These are phyloP conservation scores for Bilobella aurantiaca DNA, from an alignment of 1,140 invertebrate species.

Conservation along the genomic window DNA sequence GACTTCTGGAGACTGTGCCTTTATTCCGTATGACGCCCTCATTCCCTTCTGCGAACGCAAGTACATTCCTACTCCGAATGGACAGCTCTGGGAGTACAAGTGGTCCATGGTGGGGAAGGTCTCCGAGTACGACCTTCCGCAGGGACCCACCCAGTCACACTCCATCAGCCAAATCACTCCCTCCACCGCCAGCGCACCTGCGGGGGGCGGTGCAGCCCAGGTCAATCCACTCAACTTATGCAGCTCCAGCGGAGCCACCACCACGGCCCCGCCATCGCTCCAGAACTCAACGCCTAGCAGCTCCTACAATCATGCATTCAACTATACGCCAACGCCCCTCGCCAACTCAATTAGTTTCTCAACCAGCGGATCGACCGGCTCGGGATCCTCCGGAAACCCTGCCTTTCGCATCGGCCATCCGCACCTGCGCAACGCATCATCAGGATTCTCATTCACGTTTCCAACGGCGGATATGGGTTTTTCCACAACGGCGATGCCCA, in stretches of 20 bases:
- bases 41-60: not conserved
- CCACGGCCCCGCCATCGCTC: not conserved
- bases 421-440: too few species aligned
- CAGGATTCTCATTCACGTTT: not conserved
- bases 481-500: not conserved
- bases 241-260: not conserved
- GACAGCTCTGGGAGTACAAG: not conserved
- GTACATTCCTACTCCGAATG: not conserved
- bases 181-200: not conserved
- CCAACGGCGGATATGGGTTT: not conserved
- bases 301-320: not conserved
- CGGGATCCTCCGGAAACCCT: too few species aligned
- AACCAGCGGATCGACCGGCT: too few species aligned
- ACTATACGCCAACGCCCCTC: not conserved
- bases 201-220: too few species aligned
- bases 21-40: not conserved
- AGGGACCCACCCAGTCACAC: not conserved
- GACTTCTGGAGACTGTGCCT: not conserved
- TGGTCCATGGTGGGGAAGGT: not conserved
- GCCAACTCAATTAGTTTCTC: not conserved
- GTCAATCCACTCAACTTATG: conserved; percentile 3
- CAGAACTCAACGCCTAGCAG: not conserved
- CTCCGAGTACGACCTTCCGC: not conserved
- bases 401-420: too few species aligned
- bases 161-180: not conserved